Percentiles rank a stretch among this genome's conserved stretches.
Evolutionary conservation across 2,888 invertebrate genomes (phyloP).

Genomic region (Baccha elongata): DNA sequence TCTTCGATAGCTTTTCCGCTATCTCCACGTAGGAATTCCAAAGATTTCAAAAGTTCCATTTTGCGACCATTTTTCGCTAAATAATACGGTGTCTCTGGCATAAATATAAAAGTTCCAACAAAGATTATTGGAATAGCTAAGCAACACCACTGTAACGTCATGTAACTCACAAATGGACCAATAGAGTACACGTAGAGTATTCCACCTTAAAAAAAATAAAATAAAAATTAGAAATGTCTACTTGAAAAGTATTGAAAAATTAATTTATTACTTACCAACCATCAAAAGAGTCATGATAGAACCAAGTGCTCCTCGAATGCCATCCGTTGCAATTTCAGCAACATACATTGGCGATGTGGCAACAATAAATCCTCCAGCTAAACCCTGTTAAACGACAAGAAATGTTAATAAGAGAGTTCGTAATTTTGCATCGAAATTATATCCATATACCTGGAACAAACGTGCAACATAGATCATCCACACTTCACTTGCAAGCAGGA

Average conservation of each 20-base stretch:
- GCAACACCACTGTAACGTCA: slow-evolving; percentile 86
- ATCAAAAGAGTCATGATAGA: slow-evolving; percentile 91
- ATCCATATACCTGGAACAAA: slow-evolving; percentile 78
- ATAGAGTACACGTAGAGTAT: slow-evolving; percentile 87
- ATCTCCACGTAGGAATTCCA: slow-evolving; percentile 87
- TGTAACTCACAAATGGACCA: slow-evolving; percentile 89
- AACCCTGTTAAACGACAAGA: slow-evolving; percentile 81
- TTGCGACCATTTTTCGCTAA: slow-evolving; percentile 84
- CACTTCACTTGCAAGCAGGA: slow-evolving; percentile 85
- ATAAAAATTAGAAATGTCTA: neutral
- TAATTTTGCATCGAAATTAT: neutral
- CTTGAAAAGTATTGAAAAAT: neutral
- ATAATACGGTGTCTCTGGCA: slow-evolving; percentile 92
- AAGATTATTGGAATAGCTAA: slow-evolving; percentile 86
- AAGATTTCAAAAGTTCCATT: slow-evolving; percentile 85
- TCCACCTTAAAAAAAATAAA: slow-evolving; percentile 84
- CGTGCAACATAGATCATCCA: slow-evolving; percentile 84
- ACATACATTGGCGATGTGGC: slow-evolving; percentile 92
- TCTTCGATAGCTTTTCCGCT: slow-evolving; percentile 85
- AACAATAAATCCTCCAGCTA: slow-evolving; percentile 87
- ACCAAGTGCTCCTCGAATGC: slow-evolving; percentile 90
- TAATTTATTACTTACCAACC: slow-evolving; percentile 78
- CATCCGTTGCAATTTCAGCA: slow-evolving; percentile 91
- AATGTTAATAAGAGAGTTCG: neutral
- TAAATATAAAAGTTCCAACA: slow-evolving; percentile 85